A percentile compares a stretch with the other conserved stretches of the same genome.
Evolutionary conservation across 2,113 vertebrate species (phyloP).

Genomic region (Plectropomus leopardus): DNA sequence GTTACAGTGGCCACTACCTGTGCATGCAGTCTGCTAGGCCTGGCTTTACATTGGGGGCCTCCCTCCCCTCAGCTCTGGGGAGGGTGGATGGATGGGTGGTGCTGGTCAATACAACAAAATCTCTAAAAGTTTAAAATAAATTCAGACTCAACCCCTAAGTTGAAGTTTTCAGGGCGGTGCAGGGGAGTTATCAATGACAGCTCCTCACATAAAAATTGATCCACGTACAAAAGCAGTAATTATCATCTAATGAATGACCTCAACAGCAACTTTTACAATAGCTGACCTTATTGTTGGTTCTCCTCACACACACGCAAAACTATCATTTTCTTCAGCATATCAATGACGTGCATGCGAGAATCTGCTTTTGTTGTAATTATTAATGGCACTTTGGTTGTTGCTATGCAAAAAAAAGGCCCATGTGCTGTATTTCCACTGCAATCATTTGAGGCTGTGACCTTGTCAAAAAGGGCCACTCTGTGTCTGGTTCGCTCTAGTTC

Average conservation of each 20-base stretch:
- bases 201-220: background rate
- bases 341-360: conserved; percentile 5
- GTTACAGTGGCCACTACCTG: conserved; percentile 80
- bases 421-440: conserved; percentile 68
- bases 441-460: conserved; percentile 75
- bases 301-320: background rate
- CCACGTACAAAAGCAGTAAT: conserved; percentile 10
- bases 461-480: conserved; percentile 64
- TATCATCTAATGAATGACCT: conserved; percentile 10
- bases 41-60: conserved; percentile 31
- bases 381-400: conserved; percentile 71
- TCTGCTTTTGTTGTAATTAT: conserved; percentile 20
- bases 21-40: conserved; percentile 71
- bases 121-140: conserved; percentile 26
- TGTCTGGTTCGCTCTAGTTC: conserved; percentile 32
- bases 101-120: conserved; percentile 3
- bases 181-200: conserved; percentile 9
- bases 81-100: background rate
- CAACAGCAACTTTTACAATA: conserved; percentile 43
- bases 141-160: background rate
- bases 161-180: background rate
- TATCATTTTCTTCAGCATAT: background rate
- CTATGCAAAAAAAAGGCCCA: conserved; percentile 77
- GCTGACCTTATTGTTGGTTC: conserved; percentile 32
- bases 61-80: conserved; percentile 8